A percentile compares a stretch with the other conserved stretches of the same genome.
phyloP scores from a whole-genome alignment of 2,113 vertebrate species.

The Tonatia bakeri region DNA sequence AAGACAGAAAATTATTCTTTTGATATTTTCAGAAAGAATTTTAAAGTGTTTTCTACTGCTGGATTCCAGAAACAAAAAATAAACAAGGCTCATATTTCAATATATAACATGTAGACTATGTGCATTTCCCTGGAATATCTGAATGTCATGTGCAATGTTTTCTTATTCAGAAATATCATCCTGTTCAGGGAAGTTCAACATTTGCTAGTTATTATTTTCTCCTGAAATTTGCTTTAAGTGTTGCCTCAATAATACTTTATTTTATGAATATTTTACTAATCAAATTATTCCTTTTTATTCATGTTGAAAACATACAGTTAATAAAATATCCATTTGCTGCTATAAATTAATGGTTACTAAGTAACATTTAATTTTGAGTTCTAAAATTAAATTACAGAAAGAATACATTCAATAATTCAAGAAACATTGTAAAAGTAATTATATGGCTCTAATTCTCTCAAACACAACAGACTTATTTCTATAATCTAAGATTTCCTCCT shows the following conservation, averaged over 20 bases:
- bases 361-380: constrained; percentile 54
- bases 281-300: constrained; percentile 43
- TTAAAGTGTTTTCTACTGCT: neutral
- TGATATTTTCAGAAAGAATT: neutral
- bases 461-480: neutral
- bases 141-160: neutral
- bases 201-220: constrained; percentile 18
- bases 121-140: neutral
- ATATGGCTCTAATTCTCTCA: neutral
- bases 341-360: constrained; percentile 54
- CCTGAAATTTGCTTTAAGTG: neutral
- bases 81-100: neutral
- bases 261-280: constrained; percentile 48
- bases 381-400: constrained; percentile 57
- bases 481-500: neutral
- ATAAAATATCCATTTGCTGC: constrained; percentile 41
- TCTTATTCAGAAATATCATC: neutral
- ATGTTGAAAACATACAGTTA: constrained; percentile 42
- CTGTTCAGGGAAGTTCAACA: neutral
- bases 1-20: constrained; percentile 13
- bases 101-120: neutral
- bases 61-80: neutral
- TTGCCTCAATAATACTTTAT: constrained; percentile 26
- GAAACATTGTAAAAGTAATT: constrained; percentile 34
- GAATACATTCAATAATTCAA: constrained; percentile 49